Conservation (phyloP, 2,113 vertebrate species). For the Lepisosteus oculatus region DNA sequence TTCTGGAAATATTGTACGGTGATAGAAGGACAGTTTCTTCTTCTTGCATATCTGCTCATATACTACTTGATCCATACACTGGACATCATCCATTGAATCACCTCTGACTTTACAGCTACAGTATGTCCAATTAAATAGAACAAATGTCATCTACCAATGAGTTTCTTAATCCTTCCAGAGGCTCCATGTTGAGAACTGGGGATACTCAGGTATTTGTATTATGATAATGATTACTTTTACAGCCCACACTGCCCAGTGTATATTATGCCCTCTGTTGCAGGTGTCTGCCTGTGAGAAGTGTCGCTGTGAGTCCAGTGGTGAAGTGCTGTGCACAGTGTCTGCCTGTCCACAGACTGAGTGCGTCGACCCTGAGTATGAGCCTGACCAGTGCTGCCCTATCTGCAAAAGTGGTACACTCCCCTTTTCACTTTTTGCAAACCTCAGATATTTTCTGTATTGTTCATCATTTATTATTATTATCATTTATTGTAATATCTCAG, state of each 20-base stretch:
- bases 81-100: too few species aligned
- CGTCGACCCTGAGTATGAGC: constrained; percentile 94
- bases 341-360: constrained; percentile 96
- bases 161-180: background rate
- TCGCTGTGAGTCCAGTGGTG: constrained; percentile 88
- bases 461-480: too few species aligned
- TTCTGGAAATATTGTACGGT: too few species aligned
- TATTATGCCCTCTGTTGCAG: constrained; percentile 61
- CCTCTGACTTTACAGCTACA: too few species aligned
- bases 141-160: too few species aligned
- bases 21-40: background rate
- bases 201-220: too few species aligned
- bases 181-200: too few species aligned
- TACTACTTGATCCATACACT: too few species aligned
- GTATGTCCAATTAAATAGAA: too few species aligned
- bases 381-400: constrained; percentile 96
- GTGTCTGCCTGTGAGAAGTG: constrained; percentile 93
- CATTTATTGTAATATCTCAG: too few species aligned
- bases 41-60: background rate
- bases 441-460: too few species aligned
- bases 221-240: too few species aligned
- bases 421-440: background rate
- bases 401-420: constrained; percentile 86
- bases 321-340: constrained; percentile 90
- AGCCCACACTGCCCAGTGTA: background rate